Evolutionary conservation across 2,888 invertebrate genomes (phyloP).

Genomic region (Ochropleura leucogaster): DNA sequence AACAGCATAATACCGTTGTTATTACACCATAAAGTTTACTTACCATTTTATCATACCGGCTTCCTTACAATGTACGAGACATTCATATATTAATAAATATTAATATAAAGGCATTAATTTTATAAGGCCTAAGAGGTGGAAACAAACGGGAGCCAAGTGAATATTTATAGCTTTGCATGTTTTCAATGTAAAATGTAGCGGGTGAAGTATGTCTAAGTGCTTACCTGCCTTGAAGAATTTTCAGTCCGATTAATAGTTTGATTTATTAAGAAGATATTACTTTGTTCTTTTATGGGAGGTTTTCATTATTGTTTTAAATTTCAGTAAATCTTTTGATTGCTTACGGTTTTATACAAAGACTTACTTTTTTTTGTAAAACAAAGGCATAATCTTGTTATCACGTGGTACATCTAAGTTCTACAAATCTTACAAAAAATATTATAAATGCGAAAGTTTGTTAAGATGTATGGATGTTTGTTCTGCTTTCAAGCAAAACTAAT

Average conservation of each 20-base stretch:
- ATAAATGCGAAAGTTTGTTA: too few species aligned
- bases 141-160: conserved; percentile 84
- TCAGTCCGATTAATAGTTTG: conserved; percentile 69
- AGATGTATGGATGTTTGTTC: too few species aligned
- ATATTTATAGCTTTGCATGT: conserved; percentile 85
- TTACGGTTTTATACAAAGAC: not conserved
- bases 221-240: conserved; percentile 66
- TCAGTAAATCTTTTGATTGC: not conserved
- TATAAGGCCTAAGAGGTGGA: conserved; percentile 87
- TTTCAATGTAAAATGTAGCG: conserved; percentile 77
- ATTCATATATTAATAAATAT: conserved; percentile 88
- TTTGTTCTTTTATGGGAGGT: conserved; percentile 48
- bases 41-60: conserved; percentile 85
- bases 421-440: too few species aligned
- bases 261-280: conserved; percentile 69
- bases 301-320: conserved; percentile 1
- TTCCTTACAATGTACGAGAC: conserved; percentile 76
- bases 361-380: not conserved
- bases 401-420: not conserved
- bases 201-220: conserved; percentile 72
- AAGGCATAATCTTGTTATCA: not conserved
- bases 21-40: conserved; percentile 86
- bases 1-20: conserved; percentile 79
- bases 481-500: not conserved
- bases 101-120: conserved; percentile 88